These are phyloP conservation scores for Micromussa lordhowensis DNA, from an alignment of 92 coral and sea anemone species.

Conservation along the genomic window DNA sequence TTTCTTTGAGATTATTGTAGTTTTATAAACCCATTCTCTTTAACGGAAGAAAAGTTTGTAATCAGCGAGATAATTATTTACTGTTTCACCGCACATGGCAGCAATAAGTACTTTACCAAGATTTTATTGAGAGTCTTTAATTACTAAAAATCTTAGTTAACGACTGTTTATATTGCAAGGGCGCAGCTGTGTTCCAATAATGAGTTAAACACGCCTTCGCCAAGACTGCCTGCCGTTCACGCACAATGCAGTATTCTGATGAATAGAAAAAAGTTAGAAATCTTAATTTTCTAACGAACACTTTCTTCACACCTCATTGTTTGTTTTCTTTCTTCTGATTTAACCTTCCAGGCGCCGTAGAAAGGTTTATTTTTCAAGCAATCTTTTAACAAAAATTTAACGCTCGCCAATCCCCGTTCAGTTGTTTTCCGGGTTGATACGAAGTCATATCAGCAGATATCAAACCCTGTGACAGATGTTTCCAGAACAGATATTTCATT, in stretches of 20 bases:
- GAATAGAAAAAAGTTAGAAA: slow-evolving; percentile 40
- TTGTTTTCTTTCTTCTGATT: slow-evolving; percentile 21
- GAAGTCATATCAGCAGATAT: neutral
- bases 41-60: slow-evolving; percentile 9
- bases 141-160: slow-evolving; percentile 37
- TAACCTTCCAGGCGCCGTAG: slow-evolving; percentile 15
- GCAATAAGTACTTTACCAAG: slow-evolving; percentile 30
- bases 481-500: slow-evolving; percentile 17
- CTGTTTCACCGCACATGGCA: slow-evolving; percentile 37
- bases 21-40: slow-evolving; percentile 1
- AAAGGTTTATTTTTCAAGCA: neutral
- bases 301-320: slow-evolving; percentile 56
- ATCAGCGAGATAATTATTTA: slow-evolving; percentile 24
- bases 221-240: slow-evolving; percentile 28
- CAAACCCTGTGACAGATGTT: slow-evolving; percentile 38
- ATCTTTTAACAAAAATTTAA: neutral
- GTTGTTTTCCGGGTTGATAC: slow-evolving; percentile 13
- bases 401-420: neutral
- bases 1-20: slow-evolving; percentile 14
- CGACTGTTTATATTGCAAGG: slow-evolving; percentile 9
- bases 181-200: slow-evolving; percentile 37
- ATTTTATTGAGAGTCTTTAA: slow-evolving; percentile 27
- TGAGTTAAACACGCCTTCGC: slow-evolving; percentile 53
- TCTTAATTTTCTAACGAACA: slow-evolving; percentile 36
- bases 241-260: slow-evolving; percentile 28